These are phyloP conservation scores for Ataeniobius toweri DNA, from an alignment of 2,797 vertebrate genomes.

Conservation along the genomic window DNA sequence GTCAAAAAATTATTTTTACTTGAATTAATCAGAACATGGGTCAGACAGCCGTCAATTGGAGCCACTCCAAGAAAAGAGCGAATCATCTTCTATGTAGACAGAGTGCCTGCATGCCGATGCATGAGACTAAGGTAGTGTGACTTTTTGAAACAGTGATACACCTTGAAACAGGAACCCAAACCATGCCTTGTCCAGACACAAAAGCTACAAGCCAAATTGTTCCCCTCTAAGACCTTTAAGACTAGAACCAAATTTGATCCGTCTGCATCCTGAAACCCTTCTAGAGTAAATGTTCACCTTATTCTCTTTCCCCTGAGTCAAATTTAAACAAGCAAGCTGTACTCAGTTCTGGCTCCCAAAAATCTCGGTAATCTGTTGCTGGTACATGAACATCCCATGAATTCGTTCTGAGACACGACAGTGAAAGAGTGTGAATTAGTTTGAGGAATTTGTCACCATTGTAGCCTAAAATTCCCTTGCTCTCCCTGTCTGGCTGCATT, in stretches of 20 bases:
- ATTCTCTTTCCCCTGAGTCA: slow-evolving; percentile 60
- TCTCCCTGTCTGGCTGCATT: slow-evolving; percentile 10
- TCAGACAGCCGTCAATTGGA: neutral
- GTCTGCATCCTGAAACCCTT: slow-evolving; percentile 61
- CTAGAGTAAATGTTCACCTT: slow-evolving; percentile 65
- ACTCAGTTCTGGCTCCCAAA: slow-evolving; percentile 37
- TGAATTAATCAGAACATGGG: neutral
- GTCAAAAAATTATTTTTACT: neutral
- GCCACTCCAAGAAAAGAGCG: neutral
- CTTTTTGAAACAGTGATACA: neutral
- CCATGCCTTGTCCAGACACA: neutral
- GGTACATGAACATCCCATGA: slow-evolving; percentile 30
- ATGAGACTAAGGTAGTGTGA: too few relatives aligned
- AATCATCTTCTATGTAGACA: neutral
- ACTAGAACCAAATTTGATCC: slow-evolving; percentile 64
- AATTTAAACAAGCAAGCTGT: slow-evolving; percentile 60
- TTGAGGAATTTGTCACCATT: slow-evolving; percentile 42
- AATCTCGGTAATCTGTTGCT: slow-evolving; percentile 38
- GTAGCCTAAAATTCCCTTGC: slow-evolving; percentile 5
- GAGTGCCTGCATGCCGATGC: neutral
- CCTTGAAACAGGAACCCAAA: neutral
- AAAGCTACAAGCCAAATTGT: neutral
- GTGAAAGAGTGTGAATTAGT: slow-evolving; percentile 21
- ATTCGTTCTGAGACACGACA: slow-evolving; percentile 23
- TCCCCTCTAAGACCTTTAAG: slow-evolving; percentile 36